phyloP scores from a whole-genome alignment of 2,797 vertebrate species.

The Pogonophryne albipinna region DNA sequence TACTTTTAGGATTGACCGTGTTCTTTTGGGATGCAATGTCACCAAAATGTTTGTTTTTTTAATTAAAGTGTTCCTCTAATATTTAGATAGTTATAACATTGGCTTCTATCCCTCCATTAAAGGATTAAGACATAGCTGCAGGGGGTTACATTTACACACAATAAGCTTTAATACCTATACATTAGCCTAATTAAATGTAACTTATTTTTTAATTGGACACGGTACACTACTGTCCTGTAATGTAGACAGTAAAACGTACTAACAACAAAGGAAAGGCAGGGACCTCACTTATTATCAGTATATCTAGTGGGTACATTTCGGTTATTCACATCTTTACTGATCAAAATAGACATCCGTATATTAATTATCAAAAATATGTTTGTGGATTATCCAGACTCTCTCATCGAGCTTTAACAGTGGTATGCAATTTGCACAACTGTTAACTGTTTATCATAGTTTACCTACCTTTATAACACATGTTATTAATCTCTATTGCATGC shows the following conservation, averaged over 20 bases:
- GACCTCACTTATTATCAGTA: not conserved
- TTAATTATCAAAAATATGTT: not conserved
- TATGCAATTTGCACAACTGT: not conserved
- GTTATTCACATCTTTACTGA: not conserved
- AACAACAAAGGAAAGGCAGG: not conserved
- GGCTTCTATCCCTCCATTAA: constrained; percentile 7
- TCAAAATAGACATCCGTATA: not conserved
- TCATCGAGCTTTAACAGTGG: not conserved
- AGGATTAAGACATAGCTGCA: constrained; percentile 44
- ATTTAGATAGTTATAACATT: not conserved
- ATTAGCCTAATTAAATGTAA: not conserved
- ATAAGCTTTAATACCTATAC: constrained; percentile 17
- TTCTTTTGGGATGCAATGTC: not conserved
- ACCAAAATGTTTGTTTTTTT: not conserved
- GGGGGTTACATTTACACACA: constrained; percentile 35
- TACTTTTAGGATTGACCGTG: not conserved
- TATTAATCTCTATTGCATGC: not conserved
- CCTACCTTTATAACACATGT: not conserved
- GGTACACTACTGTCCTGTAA: not conserved
- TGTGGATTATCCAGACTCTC: not conserved
- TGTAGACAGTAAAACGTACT: not conserved
- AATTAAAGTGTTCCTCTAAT: not conserved
- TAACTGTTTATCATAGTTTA: not conserved
- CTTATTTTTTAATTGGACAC: constrained; percentile 10
- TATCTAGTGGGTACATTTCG: not conserved